A percentile compares a stretch with the other conserved stretches of the same genome.
phyloP scores from a whole-genome alignment of 2,888 invertebrate genomes.

The Drosophila nigritarsus region DNA sequence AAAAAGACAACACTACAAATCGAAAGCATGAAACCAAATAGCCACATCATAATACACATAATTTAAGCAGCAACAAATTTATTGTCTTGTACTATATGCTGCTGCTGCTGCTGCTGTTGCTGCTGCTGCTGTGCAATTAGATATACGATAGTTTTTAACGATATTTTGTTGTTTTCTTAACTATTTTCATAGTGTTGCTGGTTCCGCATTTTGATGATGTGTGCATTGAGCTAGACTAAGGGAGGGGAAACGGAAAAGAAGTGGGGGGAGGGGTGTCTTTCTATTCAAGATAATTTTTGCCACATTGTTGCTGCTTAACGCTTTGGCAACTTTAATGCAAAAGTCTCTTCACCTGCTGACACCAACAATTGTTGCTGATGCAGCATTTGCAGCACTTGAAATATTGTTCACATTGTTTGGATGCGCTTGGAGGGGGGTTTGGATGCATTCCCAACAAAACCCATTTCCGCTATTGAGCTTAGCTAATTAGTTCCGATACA shows the following conservation, averaged over 20 bases:
- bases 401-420: neutral
- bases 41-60: slow-evolving; percentile 36
- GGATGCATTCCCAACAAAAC: neutral
- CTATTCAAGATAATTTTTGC: slow-evolving; percentile 6
- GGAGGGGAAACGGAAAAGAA: neutral
- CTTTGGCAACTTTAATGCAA: slow-evolving; percentile 12
- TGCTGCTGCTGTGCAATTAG: slow-evolving; percentile 21
- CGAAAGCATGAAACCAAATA: slow-evolving; percentile 18
- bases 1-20: slow-evolving; percentile 3
- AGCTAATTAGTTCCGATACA: neutral
- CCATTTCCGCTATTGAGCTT: neutral
- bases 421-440: neutral
- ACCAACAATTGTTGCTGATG: slow-evolving; percentile 13
- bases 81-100: slow-evolving; percentile 27
- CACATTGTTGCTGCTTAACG: slow-evolving; percentile 9
- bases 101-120: neutral
- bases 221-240: neutral
- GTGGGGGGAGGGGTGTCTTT: neutral
- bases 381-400: slow-evolving; percentile 4
- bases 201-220: slow-evolving; percentile 44
- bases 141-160: slow-evolving; percentile 42
- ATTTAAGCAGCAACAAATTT: slow-evolving; percentile 36
- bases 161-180: slow-evolving; percentile 27
- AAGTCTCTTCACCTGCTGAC: slow-evolving; percentile 26
- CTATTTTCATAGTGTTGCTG: slow-evolving; percentile 2